Base-by-base conservation (phyloP, 2,797 vertebrate genomes). In the Allobates femoralis region DNA sequence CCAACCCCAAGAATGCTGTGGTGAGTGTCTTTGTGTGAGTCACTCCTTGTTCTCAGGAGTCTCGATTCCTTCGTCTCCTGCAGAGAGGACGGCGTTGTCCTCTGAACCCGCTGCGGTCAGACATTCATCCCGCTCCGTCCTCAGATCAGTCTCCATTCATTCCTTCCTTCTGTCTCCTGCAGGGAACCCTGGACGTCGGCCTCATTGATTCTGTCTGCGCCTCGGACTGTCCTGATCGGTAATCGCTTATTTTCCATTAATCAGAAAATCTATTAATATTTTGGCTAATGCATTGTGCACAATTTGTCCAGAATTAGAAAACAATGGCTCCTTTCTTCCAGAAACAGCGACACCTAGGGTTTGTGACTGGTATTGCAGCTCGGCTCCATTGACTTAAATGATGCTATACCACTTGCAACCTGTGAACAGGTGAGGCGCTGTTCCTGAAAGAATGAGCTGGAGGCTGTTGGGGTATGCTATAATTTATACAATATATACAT, bases 1-100 rank as follows among this genome's bases (percentile, higher is more conserved):
- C 96, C 91, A 96, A 96, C 92, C 96, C 96, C 83, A 96, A 96
- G 92, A 96, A 96, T 85, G 95, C 96, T 55, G 95, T 96, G 93
- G 96, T 96, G 88, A 95, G 95, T 93, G 37, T 14, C 32, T 2
- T 7, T 4, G 28, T 46, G 32, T 41, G 81, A 83, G 53, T 83
- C 81, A 82, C 30, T 2, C 11, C 2, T 1, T 8, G 23, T 83
- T 82, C 80, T 37, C 80, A 82, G 46, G 58, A 34, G 41, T 69
- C 32, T 69, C 46, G 2, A 12, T 53, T 81, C 26, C 79, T 21
- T 2, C 30, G 28, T 32, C 15, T 53, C 50, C 28, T 16, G 7
- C 50, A 41, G 51, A 80, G 26, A n/a, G n/a, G 12, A n/a, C 2
- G 55, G 3, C 26, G 30, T 16, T n/a, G 21, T 11, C 69, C 21